Evolutionary conservation across 2,888 invertebrate species (phyloP).

Genomic region (Pachydiplax longipennis): DNA sequence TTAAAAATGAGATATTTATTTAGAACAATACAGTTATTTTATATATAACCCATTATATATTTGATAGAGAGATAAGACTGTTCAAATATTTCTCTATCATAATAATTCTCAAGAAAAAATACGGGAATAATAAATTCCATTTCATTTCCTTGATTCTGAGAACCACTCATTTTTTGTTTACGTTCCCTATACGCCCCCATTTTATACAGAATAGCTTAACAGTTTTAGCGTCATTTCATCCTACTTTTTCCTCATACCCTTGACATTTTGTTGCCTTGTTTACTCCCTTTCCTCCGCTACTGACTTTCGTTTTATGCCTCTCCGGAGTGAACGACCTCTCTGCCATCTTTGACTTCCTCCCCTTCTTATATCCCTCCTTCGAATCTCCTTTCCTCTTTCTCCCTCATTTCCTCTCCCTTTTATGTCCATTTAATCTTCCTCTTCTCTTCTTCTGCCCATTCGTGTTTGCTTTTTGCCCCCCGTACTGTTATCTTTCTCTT

Average conservation of each 20-base stretch:
- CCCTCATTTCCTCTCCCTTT: not conserved
- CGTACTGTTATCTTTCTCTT: not conserved
- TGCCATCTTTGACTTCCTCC: not conserved
- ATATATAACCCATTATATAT: too few relatives aligned
- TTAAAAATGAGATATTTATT: too few relatives aligned
- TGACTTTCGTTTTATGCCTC: not conserved
- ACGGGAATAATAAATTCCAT: too few relatives aligned
- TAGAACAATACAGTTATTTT: too few relatives aligned
- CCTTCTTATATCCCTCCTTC: not conserved
- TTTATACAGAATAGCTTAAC: too few relatives aligned
- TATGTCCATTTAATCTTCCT: not conserved
- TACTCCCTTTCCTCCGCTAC: not conserved
- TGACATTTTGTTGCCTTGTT: not conserved
- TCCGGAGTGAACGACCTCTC: not conserved
- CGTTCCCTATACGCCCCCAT: too few relatives aligned
- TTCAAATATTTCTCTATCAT: too few relatives aligned
- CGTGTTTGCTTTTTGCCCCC: slow-evolving; percentile 8
- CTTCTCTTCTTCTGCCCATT: not conserved
- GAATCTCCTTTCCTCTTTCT: not conserved
- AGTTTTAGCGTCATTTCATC: too few relatives aligned
- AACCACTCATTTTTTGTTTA: too few relatives aligned
- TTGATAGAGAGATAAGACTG: too few relatives aligned
- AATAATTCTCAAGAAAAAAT: too few relatives aligned
- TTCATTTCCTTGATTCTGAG: too few relatives aligned
- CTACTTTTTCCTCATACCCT: not conserved